These are phyloP conservation scores for human (Homo sapiens) DNA, from an alignment of 2,113 vertebrate species.

Conservation along the genomic window GRCh38 chr17:41546001-41546500, in stretches of 20 bases:
- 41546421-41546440: not conserved
- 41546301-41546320: not conserved
- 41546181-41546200: not conserved
- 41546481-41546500: not conserved
- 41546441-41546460: accelerated
- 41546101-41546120: not conserved
- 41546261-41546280: not conserved
- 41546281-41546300: too few relatives aligned
- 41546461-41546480: not conserved
- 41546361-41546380: not conserved
- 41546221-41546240: not conserved
- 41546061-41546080: not conserved
- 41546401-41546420: not conserved
- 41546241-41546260: not conserved
- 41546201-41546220: not conserved
- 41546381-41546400: not conserved
- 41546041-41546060: accelerated
- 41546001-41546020: not conserved
- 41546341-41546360: not conserved
- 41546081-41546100: accelerated
- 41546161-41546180: not conserved
- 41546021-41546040: accelerated
- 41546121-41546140: not conserved
- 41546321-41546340: not conserved
- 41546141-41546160: not conserved